phyloP scores from a whole-genome alignment of 1,140 invertebrate species.

The Bombyx mandarina region DNA sequence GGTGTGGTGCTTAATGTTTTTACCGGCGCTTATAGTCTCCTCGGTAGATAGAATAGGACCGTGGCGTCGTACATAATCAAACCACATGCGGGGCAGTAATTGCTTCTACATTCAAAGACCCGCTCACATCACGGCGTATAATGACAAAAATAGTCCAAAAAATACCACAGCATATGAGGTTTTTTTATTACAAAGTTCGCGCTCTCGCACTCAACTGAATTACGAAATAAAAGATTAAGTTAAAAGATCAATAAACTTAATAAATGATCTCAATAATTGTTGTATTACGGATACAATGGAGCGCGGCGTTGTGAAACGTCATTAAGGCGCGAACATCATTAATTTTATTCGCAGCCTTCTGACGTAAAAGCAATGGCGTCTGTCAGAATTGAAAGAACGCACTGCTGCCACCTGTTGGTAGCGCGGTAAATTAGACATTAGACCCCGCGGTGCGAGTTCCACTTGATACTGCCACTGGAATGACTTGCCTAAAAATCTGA shows the following conservation, averaged over 20 bases:
- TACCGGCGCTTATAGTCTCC: conserved; percentile 49
- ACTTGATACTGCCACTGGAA: conserved; percentile 64
- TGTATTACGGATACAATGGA: conserved; percentile 70
- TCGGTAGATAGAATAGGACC: conserved; percentile 63
- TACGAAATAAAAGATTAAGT: conserved; percentile 72
- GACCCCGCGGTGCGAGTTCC: conserved; percentile 52
- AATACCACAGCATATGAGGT: conserved; percentile 67
- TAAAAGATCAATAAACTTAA: conserved; percentile 72
- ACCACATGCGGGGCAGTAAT: conserved; percentile 69
- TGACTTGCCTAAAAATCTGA: conserved; percentile 46
- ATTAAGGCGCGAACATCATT: conserved; percentile 71
- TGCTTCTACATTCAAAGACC: conserved; percentile 67
- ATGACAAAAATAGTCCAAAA: conserved; percentile 72
- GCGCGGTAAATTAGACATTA: conserved; percentile 63
- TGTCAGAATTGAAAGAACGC: conserved; percentile 67
- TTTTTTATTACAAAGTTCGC: conserved; percentile 64
- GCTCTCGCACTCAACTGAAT: conserved; percentile 65
- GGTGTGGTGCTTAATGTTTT: conserved; percentile 57
- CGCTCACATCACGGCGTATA: conserved; percentile 68
- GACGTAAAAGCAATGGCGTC: conserved; percentile 67
- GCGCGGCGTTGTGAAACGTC: conserved; percentile 68
- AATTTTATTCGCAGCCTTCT: conserved; percentile 69
- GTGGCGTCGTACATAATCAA: conserved; percentile 64
- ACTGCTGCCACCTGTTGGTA: conserved; percentile 67
- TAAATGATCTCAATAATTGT: conserved; percentile 72